Percentiles rank a stretch among this genome's conserved stretches.
phyloP scores from a whole-genome alignment of 2,113 vertebrate genomes.

The Strix aluco region DNA sequence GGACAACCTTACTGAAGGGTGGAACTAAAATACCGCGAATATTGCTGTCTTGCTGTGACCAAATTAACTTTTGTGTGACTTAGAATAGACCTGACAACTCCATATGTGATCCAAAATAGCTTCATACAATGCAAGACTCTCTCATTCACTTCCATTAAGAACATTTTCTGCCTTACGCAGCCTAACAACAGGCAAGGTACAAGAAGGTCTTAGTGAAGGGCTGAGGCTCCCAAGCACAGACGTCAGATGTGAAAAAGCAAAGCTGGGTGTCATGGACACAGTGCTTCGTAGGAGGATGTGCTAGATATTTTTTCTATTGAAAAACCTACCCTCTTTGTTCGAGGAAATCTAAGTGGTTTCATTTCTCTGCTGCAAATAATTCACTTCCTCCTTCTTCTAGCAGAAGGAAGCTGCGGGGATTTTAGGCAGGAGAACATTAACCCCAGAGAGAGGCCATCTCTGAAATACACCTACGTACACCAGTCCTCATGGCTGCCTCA shows the following conservation, averaged over 20 bases:
- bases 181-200: background rate
- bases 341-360: conserved; percentile 32
- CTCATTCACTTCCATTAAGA: background rate
- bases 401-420: conserved; percentile 30
- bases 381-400: conserved; percentile 48
- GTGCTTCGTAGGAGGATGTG: background rate
- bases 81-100: background rate
- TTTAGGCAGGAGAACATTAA: conserved; percentile 27
- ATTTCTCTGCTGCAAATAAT: conserved; percentile 53
- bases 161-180: background rate
- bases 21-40: background rate
- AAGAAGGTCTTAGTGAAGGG: background rate
- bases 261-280: background rate
- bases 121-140: background rate
- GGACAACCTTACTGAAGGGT: background rate
- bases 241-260: background rate
- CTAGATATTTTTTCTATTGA: background rate
- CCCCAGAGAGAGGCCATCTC: conserved; percentile 55
- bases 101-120: background rate
- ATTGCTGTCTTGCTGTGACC: conserved; percentile 16
- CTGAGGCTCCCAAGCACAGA: background rate
- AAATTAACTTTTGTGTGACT: background rate
- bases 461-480: conserved; percentile 34
- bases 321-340: conserved; percentile 14
- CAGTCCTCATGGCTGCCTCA: conserved; percentile 35